Percentiles rank a stretch among this genome's conserved stretches.
Evolutionary conservation across 2,113 vertebrate genomes (phyloP).

Genomic region (Paralichthys olivaceus): DNA sequence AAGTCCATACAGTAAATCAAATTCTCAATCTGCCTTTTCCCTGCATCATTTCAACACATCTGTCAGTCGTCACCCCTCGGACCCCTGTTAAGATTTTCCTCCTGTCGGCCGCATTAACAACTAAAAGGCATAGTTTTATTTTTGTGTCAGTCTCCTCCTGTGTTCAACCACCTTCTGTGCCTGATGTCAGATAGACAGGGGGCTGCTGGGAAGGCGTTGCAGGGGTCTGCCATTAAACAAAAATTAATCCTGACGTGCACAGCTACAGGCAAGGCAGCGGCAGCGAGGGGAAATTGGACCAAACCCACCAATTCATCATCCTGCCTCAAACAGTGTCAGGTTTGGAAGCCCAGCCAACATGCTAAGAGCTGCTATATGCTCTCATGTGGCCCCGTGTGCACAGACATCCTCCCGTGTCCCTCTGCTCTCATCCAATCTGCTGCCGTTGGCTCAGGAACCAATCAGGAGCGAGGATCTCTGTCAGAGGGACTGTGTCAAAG

Average conservation of each 20-base stretch:
- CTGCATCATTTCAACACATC: slow-evolving; percentile 27
- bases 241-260: slow-evolving; percentile 60
- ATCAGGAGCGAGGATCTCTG: slow-evolving; percentile 43
- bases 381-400: slow-evolving; percentile 17
- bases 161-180: slow-evolving; percentile 32
- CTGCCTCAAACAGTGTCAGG: slow-evolving; percentile 36
- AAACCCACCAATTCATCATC: slow-evolving; percentile 59
- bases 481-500: slow-evolving; percentile 67
- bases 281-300: slow-evolving; percentile 32
- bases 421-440: slow-evolving; percentile 46
- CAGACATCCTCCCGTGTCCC: slow-evolving; percentile 28
- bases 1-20: not conserved
- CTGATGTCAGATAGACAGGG: slow-evolving; percentile 44
- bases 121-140: slow-evolving; percentile 44
- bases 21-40: slow-evolving; percentile 5
- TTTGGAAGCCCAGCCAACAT: slow-evolving; percentile 32
- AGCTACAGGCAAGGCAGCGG: slow-evolving; percentile 35
- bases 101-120: slow-evolving; percentile 14
- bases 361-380: slow-evolving; percentile 30
- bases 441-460: slow-evolving; percentile 32
- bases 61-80: slow-evolving; percentile 28
- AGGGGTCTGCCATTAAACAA: slow-evolving; percentile 48
- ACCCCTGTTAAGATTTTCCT: slow-evolving; percentile 12
- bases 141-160: slow-evolving; percentile 45
- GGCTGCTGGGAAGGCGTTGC: slow-evolving; percentile 42